Evolutionary conservation across 2,113 vertebrate genomes (phyloP), one percentile per base, ranked within the genome.

Genomic region (Drymodes brunneopygia): DNA sequence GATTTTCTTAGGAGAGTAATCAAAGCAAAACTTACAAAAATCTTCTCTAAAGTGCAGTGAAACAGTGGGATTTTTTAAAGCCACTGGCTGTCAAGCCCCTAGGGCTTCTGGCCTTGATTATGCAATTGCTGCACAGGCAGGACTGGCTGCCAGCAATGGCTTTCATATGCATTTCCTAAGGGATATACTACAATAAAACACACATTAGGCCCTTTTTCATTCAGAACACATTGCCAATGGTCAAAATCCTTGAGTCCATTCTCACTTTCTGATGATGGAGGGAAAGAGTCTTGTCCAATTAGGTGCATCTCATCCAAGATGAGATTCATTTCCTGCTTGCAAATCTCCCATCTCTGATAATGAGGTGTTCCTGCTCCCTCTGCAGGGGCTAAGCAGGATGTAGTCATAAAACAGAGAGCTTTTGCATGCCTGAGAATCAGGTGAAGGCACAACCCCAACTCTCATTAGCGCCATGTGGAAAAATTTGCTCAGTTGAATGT

Each of bases 331-430:
- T 90, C n/a, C 65, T 74, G 72, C 31, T 77, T 91, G 67, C 74
- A 94, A 61, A 64, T 86, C 91, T 95, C 66, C 82, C 69, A 48
- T 93, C 67, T 78, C 90, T 86, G 71, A 88, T 93, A 96, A 95
- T 96, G 93, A 96, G 93, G 93, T 93, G 81, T 90, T 96, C 94
- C 93, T 95, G 88, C 93, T 97, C 95, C 95, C 95, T 94, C 95
- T 97, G 92, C 93, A 97, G 95, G 95, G 95, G 90, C 96, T 95
- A 86, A 86, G 92, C 51, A 96, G 85, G 94, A 67, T 97, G 94
- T 88, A 97, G 56, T 80, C 75, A 78, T 70, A 78, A 81, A 66
- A 7, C 24, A 90, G 44, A 11, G 61, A 89, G 62, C 21, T 86
- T 96, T 66, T 51, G 33, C 56, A 28, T 47, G 58, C 79, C 53